Evolutionary conservation across 2,888 invertebrate species (phyloP).

Genomic region (Junonia oenone): DNA sequence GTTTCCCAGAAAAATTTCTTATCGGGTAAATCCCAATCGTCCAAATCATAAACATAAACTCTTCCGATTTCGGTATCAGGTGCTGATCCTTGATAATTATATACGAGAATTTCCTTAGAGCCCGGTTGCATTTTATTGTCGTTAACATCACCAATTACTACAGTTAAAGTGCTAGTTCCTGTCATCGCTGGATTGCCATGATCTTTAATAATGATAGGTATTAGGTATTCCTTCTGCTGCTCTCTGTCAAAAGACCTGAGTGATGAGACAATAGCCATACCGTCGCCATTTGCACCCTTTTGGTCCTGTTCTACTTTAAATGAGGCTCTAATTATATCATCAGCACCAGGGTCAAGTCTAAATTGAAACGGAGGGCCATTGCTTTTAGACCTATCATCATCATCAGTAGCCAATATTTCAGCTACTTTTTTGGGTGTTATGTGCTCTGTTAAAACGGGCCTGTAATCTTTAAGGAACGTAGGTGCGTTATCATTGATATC

Average conservation of each 20-base stretch:
- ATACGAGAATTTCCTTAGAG: conserved; percentile 97
- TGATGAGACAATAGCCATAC: conserved; percentile 98
- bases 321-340: conserved; percentile 94
- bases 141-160: conserved; percentile 98
- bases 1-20: conserved; percentile 98
- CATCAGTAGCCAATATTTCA: conserved; percentile 95
- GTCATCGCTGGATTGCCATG: conserved; percentile 98
- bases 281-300: conserved; percentile 98
- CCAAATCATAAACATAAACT: conserved; percentile 97
- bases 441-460: conserved; percentile 96
- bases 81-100: conserved; percentile 95
- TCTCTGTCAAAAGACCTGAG: conserved; percentile 96
- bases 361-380: conserved; percentile 98
- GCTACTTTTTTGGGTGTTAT: conserved; percentile 94
- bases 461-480: conserved; percentile 93
- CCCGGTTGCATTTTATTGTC: conserved; percentile 99
- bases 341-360: conserved; percentile 94
- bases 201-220: conserved; percentile 98
- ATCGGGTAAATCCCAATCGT: conserved; percentile 99
- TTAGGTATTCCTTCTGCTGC: conserved; percentile 96
- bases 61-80: conserved; percentile 95
- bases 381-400: conserved; percentile 95
- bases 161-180: conserved; percentile 96
- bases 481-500: conserved; percentile 98
- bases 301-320: conserved; percentile 98